Evolutionary conservation across 2,797 vertebrate genomes (phyloP), one percentile per base, ranked within the genome.

Genomic region (Xerus rutilus): DNA sequence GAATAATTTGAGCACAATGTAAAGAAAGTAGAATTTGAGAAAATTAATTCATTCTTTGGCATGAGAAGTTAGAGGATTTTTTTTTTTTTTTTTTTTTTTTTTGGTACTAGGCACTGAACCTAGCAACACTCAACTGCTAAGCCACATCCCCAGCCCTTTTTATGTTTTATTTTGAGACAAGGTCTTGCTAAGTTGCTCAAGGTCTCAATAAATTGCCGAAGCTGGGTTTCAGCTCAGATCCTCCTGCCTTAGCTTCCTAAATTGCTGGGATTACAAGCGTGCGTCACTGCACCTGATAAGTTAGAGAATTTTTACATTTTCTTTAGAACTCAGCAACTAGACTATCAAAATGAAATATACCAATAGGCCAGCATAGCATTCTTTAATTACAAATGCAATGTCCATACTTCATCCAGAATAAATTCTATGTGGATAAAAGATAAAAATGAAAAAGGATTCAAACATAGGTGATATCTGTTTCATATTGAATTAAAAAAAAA

Each of bases 271-370:
- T 57, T 57, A 57, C 54, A 57, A 17, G 54, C 54, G 20, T 18
- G 17, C 7, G 18, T 20, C 54, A 57, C 54, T 57, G 54, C 5
- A 57, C 18, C 18, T 57, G 18, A 18, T 18, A 57, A 57, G 54
- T 57, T 57, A 57, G 17, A 57, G 54, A 57, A 20, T 70, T 93
- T 91, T 90, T 86, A 77, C 79, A 83, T 95, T 47, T 62, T 81
- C 77, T 77, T 91, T 43, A 67, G 67, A 90, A 70, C 70, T 82
- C 82, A 73, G 20, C 73, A 79, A 47, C 62, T 49, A 96, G 74
- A 77, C 91, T 96, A 84, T 94, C 94, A 94, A 93, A 96, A 74
- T 95, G 77, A 96, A 92, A 86, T 91, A 76, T 11, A 79, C 54
- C 57, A 49, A 39, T 57, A 45, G 17, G 3, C 86, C 91, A 93